Evolutionary conservation across 2,888 invertebrate genomes (phyloP).

Genomic region (Micropterix aruncella): DNA sequence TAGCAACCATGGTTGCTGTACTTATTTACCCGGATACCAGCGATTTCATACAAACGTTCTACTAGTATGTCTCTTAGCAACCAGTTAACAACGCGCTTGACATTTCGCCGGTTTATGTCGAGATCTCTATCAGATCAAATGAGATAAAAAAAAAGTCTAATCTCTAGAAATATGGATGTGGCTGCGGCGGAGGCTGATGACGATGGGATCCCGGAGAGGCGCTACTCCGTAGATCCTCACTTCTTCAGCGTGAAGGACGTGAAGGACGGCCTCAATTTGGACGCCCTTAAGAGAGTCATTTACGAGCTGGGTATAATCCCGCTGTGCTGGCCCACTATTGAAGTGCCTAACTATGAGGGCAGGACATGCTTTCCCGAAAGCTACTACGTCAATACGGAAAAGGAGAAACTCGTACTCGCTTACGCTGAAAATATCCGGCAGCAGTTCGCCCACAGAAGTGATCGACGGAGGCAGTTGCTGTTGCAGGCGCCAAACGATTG

Average conservation of each 20-base stretch:
- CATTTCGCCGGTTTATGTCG: too few relatives aligned
- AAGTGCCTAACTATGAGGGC: conserved; percentile 39
- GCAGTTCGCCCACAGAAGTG: conserved; percentile 46
- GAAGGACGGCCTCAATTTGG: conserved; percentile 28
- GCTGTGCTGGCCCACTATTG: conserved; percentile 47
- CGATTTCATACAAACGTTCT: too few relatives aligned
- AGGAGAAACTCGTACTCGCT: conserved; percentile 56
- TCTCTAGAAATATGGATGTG: too few relatives aligned
- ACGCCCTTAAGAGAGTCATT: conserved; percentile 41
- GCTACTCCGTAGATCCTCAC: background rate
- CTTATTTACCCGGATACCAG: too few relatives aligned
- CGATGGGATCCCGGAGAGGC: background rate
- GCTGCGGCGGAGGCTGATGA: background rate
- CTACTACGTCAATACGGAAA: conserved; percentile 50
- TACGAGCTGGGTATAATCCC: conserved; percentile 46
- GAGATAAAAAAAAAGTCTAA: too few relatives aligned
- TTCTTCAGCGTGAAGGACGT: conserved; percentile 22
- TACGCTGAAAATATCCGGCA: conserved; percentile 68
- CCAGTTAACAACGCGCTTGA: too few relatives aligned
- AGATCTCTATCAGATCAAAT: too few relatives aligned
- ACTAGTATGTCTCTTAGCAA: too few relatives aligned
- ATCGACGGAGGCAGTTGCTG: conserved; percentile 48
- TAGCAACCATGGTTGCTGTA: too few relatives aligned
- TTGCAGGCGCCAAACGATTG: conserved; percentile 66
- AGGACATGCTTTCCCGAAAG: conserved; percentile 45